Base-by-base conservation (phyloP, 2,113 vertebrate species). In the Arenaria interpres region DNA sequence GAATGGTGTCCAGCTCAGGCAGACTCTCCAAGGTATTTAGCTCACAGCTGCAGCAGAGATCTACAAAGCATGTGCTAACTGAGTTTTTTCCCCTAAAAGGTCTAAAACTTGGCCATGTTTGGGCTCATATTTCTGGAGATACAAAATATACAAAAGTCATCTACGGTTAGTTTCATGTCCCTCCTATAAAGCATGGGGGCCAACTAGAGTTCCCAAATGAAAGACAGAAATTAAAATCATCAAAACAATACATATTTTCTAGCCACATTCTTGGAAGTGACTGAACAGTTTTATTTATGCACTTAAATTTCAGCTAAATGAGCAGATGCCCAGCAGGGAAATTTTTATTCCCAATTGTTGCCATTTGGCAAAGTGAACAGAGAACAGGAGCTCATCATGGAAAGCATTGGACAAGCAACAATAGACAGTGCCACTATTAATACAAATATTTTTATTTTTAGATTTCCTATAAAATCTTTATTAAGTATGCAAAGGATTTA, bases 371-470 rank as follows among this genome's bases (percentile, higher is more conserved):
- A 89, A 79, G 45, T 76, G 85, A 62, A 45, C 14, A 71, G 48
- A 39, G 60, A 84, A 72, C 35, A 14, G 69, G 66, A 91, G 74
- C 32, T 78, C 91, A 72, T 63, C 5, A n/a, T 66, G 66, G 89
- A 92, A 94, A 76, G 24, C 57, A 16, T 8, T 78, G 73, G 74
- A 85, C 35, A 77, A 91, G 43, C 22, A 93, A 85, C 76, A 97
- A 92, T 41, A 89, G 81, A 57, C 10, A 35, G 45, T 37, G 53
- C 66, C 71, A 85, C 67, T 79, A 79, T 50, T 94, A 88, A 91
- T 45, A 89, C 8, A 89, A 79, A 91, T 45, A 6, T 41, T 89
- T 87, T 93, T 96, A 91, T 88, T 94, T 96, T 96, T 96, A 93
- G 93, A 48, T 85, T 89, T 93, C 33, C n/a, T 76, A 69, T 91